Percentiles rank a stretch among this genome's conserved stretches.
Evolutionary conservation across 2,888 invertebrate species (phyloP).

Genomic region (Stenotaenia linearis): DNA sequence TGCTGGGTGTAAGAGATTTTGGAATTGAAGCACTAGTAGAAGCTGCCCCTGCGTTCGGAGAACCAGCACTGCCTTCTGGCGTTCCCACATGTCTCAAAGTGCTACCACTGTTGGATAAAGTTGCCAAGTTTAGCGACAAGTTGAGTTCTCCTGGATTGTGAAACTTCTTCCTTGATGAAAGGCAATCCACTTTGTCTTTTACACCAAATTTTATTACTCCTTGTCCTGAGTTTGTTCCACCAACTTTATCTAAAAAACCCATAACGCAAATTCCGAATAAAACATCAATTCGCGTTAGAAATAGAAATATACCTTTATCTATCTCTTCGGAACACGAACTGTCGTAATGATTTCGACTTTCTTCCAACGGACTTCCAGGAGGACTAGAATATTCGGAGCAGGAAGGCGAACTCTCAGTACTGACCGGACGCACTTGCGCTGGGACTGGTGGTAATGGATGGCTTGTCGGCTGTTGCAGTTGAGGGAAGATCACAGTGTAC

Average conservation of each 20-base stretch:
- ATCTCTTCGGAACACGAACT: conserved; percentile 31
- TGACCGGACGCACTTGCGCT: background rate
- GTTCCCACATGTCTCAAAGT: background rate
- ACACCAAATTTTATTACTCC: background rate
- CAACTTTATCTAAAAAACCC: background rate
- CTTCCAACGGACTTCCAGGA: conserved; percentile 19
- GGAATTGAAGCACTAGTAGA: background rate
- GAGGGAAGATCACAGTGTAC: conserved; percentile 2
- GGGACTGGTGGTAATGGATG: background rate
- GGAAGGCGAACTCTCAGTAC: conserved; percentile 21
- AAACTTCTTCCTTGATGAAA: background rate
- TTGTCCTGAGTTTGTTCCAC: background rate
- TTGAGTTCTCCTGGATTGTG: background rate
- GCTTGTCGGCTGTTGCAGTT: background rate
- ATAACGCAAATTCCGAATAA: no score
- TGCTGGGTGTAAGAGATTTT: background rate
- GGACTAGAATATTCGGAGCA: conserved; percentile 33
- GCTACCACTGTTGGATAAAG: background rate
- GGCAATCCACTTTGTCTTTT: background rate
- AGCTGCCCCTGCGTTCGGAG: background rate
- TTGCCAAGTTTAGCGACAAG: background rate
- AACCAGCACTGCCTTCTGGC: background rate
- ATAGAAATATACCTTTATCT: conserved; percentile 24
- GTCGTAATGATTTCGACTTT: conserved; percentile 14
- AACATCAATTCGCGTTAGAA: background rate